Evolutionary conservation across 2,113 vertebrate genomes (phyloP), one percentile per base, ranked within the genome.

Genomic region (Bothrops jararaca): DNA sequence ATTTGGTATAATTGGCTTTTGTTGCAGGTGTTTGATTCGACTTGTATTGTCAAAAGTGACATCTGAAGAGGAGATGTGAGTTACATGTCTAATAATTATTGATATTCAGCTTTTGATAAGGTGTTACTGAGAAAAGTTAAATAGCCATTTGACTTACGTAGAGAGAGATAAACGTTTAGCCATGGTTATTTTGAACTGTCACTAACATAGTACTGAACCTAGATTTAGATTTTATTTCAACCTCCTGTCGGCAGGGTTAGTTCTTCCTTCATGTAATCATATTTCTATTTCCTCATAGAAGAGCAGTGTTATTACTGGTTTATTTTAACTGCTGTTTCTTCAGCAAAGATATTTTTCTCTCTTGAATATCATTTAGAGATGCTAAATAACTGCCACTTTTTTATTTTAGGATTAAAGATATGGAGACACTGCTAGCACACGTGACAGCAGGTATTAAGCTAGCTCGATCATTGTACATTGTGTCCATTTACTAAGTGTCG

Each of bases 21-120:
- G 85, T 53, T 94, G 88, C 93, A 99, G 99, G 95, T 99, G 98
- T 98, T 98, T 99, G 95, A 95, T 99, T 95, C 97, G 97, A 93
- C 97, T 99, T 85, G 93, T 69, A 58, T 95, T 98, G 92, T 98
- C 98, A 91, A 96, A 95, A 95, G 91, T 94, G 93, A 95, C 97
- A 34, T 95, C 93, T 90, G 96, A 97, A 90, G 97, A 98, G 92
- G 96, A 89, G 86, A 98, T 97, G 99, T 98, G 93, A 95, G 95
- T 94, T 92, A 91, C 48, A 9, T 39, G 92, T 91, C 42, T n/a
- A 86, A 3, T 45, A 53, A n/a, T 29, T 69, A 2, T 69, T 42
- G 11, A 7, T 90, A 34, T 23, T 13, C 3, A 6, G 39, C 39
- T 53, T 74, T n/a, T 18, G 18, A 80, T 20, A 74, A 89, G 50